Evolutionary conservation across 1,140 invertebrate species (phyloP).

Genomic region (Drosophila parvula): DNA sequence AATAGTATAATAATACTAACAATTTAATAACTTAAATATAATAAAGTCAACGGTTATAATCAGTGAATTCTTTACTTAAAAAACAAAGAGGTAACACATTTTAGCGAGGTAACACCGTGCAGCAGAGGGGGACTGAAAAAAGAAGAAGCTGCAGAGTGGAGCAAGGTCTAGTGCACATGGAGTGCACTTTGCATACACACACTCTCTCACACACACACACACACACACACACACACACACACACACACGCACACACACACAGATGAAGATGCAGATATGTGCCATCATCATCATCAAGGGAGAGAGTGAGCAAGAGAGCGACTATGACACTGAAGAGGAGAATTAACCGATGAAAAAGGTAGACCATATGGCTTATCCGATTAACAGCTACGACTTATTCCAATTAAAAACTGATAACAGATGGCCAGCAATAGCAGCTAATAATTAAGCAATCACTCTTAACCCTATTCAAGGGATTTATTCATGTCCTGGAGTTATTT

Average conservation of each 20-base stretch:
- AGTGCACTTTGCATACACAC: conserved; percentile 38
- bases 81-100: too few species aligned
- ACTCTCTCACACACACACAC: conserved; percentile 8
- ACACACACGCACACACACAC: conserved; percentile 9
- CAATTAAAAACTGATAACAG: conserved; percentile 1
- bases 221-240: conserved; percentile 1
- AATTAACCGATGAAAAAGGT: conserved; percentile 26
- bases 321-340: conserved; percentile 2
- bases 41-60: too few species aligned
- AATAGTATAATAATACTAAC: too few species aligned
- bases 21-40: too few species aligned
- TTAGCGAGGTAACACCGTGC: neutral
- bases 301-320: neutral
- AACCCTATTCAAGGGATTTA: too few species aligned
- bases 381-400: neutral
- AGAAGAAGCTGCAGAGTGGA: conserved; percentile 35
- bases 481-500: too few species aligned
- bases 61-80: too few species aligned
- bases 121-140: neutral
- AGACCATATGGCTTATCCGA: conserved; percentile 1
- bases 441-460: neutral
- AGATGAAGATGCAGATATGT: conserved; percentile 28
- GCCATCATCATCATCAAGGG: conserved; percentile 5
- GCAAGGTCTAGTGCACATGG: conserved; percentile 66
- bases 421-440: neutral